phyloP scores from a whole-genome alignment of 2,113 vertebrate species.

The Amia ocellicauda region DNA sequence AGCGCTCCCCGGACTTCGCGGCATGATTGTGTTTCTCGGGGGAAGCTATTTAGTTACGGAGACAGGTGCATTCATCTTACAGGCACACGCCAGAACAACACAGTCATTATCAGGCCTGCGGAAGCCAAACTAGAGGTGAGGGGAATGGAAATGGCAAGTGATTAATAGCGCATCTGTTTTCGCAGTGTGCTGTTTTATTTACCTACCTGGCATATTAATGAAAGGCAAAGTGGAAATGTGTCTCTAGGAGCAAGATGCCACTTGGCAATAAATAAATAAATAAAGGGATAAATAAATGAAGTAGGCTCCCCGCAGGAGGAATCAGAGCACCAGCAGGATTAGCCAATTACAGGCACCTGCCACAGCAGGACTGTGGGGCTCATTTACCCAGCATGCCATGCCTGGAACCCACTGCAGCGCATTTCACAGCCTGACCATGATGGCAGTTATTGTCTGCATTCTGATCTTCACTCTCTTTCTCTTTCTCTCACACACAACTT shows the following conservation, averaged over 20 bases:
- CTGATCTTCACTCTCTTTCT: background rate
- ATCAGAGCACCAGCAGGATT: background rate
- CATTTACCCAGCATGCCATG: background rate
- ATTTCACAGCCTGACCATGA: background rate
- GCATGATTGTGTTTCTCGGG: constrained; percentile 57
- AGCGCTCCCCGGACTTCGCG: constrained; percentile 40
- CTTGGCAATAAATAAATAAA: background rate
- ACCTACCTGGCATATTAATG: background rate
- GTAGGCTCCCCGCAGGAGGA: background rate
- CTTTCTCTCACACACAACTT: too few relatives aligned
- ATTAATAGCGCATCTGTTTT: constrained; percentile 62
- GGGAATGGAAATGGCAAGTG: constrained; percentile 48
- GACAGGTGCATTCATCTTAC: constrained; percentile 76
- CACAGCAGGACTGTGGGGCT: background rate
- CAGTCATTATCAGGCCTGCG: constrained; percentile 50
- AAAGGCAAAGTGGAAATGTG: background rate
- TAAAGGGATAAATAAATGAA: too few relatives aligned
- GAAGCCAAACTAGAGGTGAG: constrained; percentile 50
- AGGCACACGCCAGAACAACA: constrained; percentile 58
- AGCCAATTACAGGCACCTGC: background rate
- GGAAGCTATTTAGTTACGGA: constrained; percentile 68
- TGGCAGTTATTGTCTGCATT: background rate
- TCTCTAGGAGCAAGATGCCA: background rate
- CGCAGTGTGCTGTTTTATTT: constrained; percentile 1
- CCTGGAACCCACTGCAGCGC: background rate